A percentile compares a stretch with the other conserved stretches of the same genome.
These are phyloP conservation scores for Danionella cerebrum DNA, from an alignment of 2,113 vertebrate genomes.

Conservation along the genomic window DNA sequence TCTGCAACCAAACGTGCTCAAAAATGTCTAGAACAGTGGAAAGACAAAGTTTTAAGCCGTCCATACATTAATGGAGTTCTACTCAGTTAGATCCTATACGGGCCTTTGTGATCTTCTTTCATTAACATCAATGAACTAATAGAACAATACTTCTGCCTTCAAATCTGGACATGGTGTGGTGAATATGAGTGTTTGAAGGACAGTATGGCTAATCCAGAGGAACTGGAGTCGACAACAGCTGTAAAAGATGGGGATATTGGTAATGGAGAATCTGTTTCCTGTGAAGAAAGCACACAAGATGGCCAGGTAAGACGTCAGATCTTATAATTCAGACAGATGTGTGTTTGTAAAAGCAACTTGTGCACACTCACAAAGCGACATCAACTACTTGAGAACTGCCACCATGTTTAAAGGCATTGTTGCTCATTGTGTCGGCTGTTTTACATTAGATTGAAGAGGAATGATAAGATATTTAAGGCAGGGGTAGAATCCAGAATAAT, in stretches of 20 bases:
- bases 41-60: conserved; percentile 22
- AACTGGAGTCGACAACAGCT: conserved; percentile 13
- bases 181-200: conserved; percentile 7
- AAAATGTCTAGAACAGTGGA: neutral
- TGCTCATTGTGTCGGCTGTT: no score
- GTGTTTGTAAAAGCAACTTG: neutral
- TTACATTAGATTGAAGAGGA: no score
- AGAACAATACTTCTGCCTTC: neutral
- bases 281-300: conserved; percentile 1
- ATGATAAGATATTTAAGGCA: no score
- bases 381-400: no score
- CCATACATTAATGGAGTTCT: neutral
- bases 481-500: no score
- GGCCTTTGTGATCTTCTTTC: neutral
- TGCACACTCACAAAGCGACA: neutral
- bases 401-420: no score
- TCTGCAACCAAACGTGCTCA: neutral
- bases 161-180: conserved; percentile 22
- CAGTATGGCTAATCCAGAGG: conserved; percentile 33
- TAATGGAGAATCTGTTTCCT: conserved; percentile 3
- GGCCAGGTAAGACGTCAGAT: neutral
- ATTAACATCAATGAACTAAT: neutral
- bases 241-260: neutral
- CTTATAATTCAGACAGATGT: neutral
- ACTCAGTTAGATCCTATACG: neutral